Base-by-base conservation (phyloP, 2,888 invertebrate species). In the Autographa pulchrina region DNA sequence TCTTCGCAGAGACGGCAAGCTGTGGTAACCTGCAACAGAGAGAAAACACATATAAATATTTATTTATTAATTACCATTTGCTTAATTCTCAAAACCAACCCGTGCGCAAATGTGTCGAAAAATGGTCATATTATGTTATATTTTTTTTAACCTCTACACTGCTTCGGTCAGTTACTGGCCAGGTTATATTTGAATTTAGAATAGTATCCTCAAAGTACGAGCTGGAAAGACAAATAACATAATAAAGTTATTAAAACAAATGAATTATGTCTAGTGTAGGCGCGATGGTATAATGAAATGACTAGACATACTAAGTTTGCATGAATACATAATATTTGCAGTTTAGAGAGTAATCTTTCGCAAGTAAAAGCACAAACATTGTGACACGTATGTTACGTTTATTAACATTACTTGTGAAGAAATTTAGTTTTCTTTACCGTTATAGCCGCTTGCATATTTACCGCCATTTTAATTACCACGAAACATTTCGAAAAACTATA, bases 1-100 rank as follows among this genome's bases (percentile, higher is more conserved):
- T 97, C 97, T 97, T 97, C 96, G 97, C 97, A 97, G 97, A 97
- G 97, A 98, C 97, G 97, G 97, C 97, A 97, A 97, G 97, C 97
- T 97, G 97, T 97, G 97, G 97, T 97, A 97, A 97, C 98, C 98
- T 98, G 97, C n/a, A 97, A 97, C 90, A 89, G 86, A 86, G 58
- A 87, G 80, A 87, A 81, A 83, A 81, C 41, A 5, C 1, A 74
- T 31, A n/a, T 78, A 1, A 78, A 54, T 25, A 41, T 54, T 35
- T 54, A 14, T 6, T 7, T 13, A 35, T 14, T 16, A 41, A 11
- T 25, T 3, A 25, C 25, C 25, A 25, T 25, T 25, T 25, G 2
- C 25, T 25, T 25, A 25, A n/a, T n/a, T n/a, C n/a, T n/a, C n/a
- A n/a, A 3, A 25, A 3, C 1, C 25, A 25, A 25, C 25, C 25